Base-by-base conservation (phyloP, 2,888 invertebrate species). In the Cylindroiulus punctatus region DNA sequence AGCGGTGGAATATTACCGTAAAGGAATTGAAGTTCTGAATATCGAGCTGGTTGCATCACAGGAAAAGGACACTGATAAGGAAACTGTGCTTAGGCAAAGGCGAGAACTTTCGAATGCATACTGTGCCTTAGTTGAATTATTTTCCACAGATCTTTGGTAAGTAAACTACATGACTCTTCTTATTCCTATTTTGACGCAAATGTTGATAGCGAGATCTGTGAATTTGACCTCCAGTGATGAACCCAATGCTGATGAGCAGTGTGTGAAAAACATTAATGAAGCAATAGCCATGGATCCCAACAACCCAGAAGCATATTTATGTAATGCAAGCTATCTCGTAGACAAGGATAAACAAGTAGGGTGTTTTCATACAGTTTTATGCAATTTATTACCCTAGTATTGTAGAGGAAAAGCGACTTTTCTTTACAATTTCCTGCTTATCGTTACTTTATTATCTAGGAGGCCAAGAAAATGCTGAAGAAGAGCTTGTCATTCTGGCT, bases 101-200 rank as follows among this genome's bases (percentile, higher is more conserved):
- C 7, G 84, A 84, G 86, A 91, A 87, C 88, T 92, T 30, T 91
- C 91, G 12, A 90, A 89, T 88, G 92, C 91, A 1, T 91, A 91
- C 88, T 90, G 91, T 87, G 90, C 91, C 17, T 88, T 92, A 76
- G 91, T 91, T 47, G 92, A 92, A 89, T 89, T 92, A 26, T 92
- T 90, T 88, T 91, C 91, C 89, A 92, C 92, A 47, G 92, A 92
- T 88, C 89, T 90, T 26, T 92, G 92, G 91, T 91, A 88, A 88
- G 89, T 26, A 30, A 36, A 7, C 7, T 36, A 17, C 17, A 36
- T n/a, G 17, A 52, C n/a, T 7, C n/a, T 19, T 47, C 17, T 52
- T 52, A n/a, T 52, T 52, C 17, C 19, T 30, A 81, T 76, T n/a
- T 76, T 22, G 5, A 7, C 14, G 76, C 19, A 26, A 4, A 26